Evolutionary conservation across 2,888 invertebrate species (phyloP).

Genomic region (Marasmarcha lunaedactyla): DNA sequence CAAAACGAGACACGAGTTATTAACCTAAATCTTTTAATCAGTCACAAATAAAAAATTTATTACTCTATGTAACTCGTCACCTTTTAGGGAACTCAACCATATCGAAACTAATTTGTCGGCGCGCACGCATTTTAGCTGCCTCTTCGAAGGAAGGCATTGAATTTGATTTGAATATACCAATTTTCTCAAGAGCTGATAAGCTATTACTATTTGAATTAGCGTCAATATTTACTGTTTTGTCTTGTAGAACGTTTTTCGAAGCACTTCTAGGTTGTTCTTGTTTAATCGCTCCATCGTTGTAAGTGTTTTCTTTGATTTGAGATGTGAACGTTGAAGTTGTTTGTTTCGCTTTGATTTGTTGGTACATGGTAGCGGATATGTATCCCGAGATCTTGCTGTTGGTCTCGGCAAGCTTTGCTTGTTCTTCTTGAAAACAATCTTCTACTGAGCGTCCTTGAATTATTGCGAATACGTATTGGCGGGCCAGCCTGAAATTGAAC

Average conservation of each 20-base stretch:
- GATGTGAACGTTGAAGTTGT: slow-evolving; percentile 21
- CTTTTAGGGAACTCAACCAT: slow-evolving; percentile 60
- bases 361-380: slow-evolving; percentile 52
- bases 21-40: slow-evolving; percentile 1
- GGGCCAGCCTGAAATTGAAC: slow-evolving; percentile 71
- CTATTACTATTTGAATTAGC: slow-evolving; percentile 46
- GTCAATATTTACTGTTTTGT: slow-evolving; percentile 57
- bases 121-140: slow-evolving; percentile 60
- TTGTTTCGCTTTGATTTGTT: slow-evolving; percentile 36
- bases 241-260: slow-evolving; percentile 56
- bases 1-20: too few species aligned
- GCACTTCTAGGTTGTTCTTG: slow-evolving; percentile 39
- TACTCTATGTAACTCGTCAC: slow-evolving; percentile 26
- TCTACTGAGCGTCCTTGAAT: slow-evolving; percentile 75
- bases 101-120: slow-evolving; percentile 73
- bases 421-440: slow-evolving; percentile 69
- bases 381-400: slow-evolving; percentile 59
- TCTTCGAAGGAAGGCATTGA: slow-evolving; percentile 60
- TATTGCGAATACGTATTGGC: slow-evolving; percentile 73
- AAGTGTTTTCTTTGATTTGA: slow-evolving; percentile 56
- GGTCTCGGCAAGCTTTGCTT: slow-evolving; percentile 36
- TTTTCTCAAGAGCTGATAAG: slow-evolving; percentile 37
- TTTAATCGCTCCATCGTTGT: slow-evolving; percentile 25
- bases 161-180: slow-evolving; percentile 42
- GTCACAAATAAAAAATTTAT: slow-evolving; percentile 4